These are phyloP conservation scores for Timema podura DNA, from an alignment of 2,888 invertebrate genomes.

Conservation along the genomic window DNA sequence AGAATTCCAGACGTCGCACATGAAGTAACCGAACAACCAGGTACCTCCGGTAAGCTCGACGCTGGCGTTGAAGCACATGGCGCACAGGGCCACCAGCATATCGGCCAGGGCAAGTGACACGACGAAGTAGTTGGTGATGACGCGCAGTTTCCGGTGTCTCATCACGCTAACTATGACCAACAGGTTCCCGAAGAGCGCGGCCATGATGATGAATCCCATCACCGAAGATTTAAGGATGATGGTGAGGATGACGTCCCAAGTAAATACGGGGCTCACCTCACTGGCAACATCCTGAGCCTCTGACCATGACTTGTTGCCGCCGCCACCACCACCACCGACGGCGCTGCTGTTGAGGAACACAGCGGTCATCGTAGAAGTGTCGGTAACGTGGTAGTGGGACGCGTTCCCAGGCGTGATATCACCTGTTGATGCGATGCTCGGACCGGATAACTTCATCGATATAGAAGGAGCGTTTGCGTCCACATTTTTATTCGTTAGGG, in stretches of 20 bases:
- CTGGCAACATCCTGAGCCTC: constrained; percentile 8
- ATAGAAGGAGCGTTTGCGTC: too few species aligned
- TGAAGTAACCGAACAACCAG: constrained; percentile 85
- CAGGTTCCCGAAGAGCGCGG: constrained; percentile 87
- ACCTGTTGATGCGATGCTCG: too few species aligned
- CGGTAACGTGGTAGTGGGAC: too few species aligned
- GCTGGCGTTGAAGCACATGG: constrained; percentile 89
- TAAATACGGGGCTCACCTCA: neutral
- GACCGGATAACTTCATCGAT: too few species aligned
- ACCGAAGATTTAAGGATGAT: constrained; percentile 59
- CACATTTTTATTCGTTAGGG: too few species aligned
- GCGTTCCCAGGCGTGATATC: too few species aligned
- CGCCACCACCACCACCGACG: too few species aligned
- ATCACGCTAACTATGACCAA: constrained; percentile 83
- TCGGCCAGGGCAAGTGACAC: constrained; percentile 93
- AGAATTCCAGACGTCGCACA: constrained; percentile 94
- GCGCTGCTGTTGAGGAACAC: too few species aligned
- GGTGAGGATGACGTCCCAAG: constrained; percentile 43
- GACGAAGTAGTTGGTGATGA: constrained; percentile 93
- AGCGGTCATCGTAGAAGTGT: too few species aligned
- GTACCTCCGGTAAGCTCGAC: constrained; percentile 75
- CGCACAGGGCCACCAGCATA: constrained; percentile 85
- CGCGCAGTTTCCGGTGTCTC: constrained; percentile 73
- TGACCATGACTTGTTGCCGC: neutral
- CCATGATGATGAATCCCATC: constrained; percentile 82